Evolutionary conservation across 1,140 invertebrate genomes (phyloP).

Genomic region (Steinernema feltiae): DNA sequence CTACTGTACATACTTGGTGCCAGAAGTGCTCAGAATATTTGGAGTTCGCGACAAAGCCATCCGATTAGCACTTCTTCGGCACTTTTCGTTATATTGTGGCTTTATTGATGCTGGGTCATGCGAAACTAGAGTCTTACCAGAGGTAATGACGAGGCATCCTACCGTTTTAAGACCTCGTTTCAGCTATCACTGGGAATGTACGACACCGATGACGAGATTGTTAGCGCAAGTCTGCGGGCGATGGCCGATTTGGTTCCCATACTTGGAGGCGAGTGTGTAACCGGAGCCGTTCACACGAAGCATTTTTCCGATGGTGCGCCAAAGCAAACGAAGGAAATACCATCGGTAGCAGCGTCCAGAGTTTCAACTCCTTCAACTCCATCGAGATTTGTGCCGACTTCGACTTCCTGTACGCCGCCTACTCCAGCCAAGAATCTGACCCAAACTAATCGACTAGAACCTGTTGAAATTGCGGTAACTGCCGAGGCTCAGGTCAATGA

Average conservation of each 20-base stretch:
- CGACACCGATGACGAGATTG: not conserved
- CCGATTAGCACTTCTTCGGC: not conserved
- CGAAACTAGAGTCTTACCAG: not conserved
- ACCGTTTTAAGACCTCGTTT: not conserved
- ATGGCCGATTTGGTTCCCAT: not conserved
- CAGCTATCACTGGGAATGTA: slow-evolving; percentile 5
- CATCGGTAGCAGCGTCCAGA: too few species aligned
- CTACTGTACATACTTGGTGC: not conserved
- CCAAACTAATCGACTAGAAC: too few species aligned
- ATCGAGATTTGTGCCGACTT: too few species aligned
- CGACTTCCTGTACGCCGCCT: too few species aligned
- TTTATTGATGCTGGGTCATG: not conserved
- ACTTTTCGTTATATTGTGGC: not conserved
- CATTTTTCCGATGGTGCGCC: not conserved
- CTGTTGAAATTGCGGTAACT: not conserved
- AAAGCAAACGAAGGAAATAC: too few species aligned
- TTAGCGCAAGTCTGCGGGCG: not conserved
- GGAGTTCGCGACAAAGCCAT: not conserved
- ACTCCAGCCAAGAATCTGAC: too few species aligned
- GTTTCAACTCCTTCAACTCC: too few species aligned
- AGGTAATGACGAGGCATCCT: not conserved
- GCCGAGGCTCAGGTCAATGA: not conserved
- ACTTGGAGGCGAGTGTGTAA: not conserved
- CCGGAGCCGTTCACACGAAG: not conserved
- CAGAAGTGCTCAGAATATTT: not conserved